These are phyloP conservation scores for Glaucopsyche alexis DNA, from an alignment of 2,888 invertebrate species.

Conservation along the genomic window DNA sequence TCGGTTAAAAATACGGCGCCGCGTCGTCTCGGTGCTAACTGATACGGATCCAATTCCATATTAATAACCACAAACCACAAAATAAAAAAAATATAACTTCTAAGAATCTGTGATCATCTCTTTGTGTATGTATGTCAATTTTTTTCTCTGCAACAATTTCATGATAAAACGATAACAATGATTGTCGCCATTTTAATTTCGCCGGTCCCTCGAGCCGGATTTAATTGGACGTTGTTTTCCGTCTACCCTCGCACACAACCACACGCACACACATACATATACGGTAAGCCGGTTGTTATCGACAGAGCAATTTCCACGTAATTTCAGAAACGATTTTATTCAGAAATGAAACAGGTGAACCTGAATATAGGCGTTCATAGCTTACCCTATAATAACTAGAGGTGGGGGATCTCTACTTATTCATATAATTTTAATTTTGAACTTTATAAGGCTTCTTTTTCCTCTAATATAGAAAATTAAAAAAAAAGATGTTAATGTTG, in stretches of 20 bases:
- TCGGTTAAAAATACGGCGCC: too few relatives aligned
- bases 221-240: conserved; percentile 13
- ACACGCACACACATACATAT: too few relatives aligned
- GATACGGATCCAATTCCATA: too few relatives aligned
- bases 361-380: not conserved
- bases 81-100: too few relatives aligned
- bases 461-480: too few relatives aligned
- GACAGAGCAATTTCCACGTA: not conserved
- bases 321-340: not conserved
- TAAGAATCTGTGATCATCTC: too few relatives aligned
- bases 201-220: conserved; percentile 18
- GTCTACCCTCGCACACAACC: not conserved
- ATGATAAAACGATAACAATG: not conserved
- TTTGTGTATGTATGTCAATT: not conserved
- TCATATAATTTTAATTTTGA: too few relatives aligned
- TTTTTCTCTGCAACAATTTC: not conserved
- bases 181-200: conserved; percentile 13
- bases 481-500: too few relatives aligned
- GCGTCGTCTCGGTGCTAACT: too few relatives aligned
- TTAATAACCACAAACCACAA: too few relatives aligned
- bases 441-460: too few relatives aligned
- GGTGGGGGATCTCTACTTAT: too few relatives aligned
- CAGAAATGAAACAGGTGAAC: not conserved
- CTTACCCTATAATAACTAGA: not conserved
- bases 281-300: not conserved